phyloP scores from a whole-genome alignment of 2,113 vertebrate species.

The Gopherus flavomarginatus region DNA sequence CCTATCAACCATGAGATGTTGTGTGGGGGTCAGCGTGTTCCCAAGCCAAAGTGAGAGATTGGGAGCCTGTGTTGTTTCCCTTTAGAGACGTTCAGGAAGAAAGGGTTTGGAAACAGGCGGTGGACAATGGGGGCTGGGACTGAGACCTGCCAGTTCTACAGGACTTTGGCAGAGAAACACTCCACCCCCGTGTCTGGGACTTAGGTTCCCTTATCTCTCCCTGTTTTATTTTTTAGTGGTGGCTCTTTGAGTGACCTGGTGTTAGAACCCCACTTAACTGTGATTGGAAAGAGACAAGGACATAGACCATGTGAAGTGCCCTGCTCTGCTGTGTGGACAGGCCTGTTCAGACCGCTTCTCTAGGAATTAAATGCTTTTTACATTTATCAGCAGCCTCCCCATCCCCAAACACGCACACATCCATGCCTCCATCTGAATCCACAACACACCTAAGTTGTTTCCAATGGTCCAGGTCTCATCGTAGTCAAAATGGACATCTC shows the following conservation, averaged over 20 bases:
- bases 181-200: fast-evolving
- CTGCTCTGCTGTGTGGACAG: not conserved
- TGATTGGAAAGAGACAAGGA: not conserved
- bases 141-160: not conserved
- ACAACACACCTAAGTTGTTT: constrained; percentile 87
- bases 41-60: constrained; percentile 20
- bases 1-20: fast-evolving
- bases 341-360: not conserved
- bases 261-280: not conserved
- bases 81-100: constrained; percentile 56
- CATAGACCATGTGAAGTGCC: not conserved
- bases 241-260: not conserved
- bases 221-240: not conserved
- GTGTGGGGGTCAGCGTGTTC: constrained; percentile 50
- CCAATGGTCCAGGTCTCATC: constrained; percentile 95
- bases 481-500: constrained; percentile 95
- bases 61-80: constrained; percentile 52
- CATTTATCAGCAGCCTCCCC: not conserved
- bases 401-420: not conserved
- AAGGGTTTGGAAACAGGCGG: not conserved
- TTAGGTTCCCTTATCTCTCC: not conserved
- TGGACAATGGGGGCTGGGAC: not conserved
- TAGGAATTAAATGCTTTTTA: not conserved
- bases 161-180: not conserved
- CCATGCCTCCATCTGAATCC: not conserved